Percentiles rank a stretch among this genome's conserved stretches.
These are phyloP conservation scores for Malthinus seriepunctatus DNA, from an alignment of 2,888 invertebrate species.

Conservation along the genomic window DNA sequence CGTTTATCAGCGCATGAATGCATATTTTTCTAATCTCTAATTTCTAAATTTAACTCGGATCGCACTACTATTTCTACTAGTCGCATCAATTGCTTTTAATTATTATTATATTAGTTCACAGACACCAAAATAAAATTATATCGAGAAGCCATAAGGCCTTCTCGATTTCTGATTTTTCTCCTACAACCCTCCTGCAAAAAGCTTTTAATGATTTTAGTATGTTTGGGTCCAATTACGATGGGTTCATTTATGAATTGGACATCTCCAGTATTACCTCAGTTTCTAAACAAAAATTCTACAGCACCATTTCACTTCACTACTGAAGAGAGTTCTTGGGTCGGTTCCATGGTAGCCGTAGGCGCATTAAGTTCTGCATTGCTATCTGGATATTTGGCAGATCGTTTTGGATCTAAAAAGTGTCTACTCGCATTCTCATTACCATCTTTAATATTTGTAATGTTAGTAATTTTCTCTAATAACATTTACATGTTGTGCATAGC, in stretches of 20 bases:
- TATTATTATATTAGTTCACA: no score
- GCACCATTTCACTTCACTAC: constrained; percentile 41
- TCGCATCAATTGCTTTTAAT: no score
- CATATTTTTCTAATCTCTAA: neutral
- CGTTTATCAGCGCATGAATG: neutral
- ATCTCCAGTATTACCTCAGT: constrained; percentile 70
- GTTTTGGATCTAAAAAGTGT: constrained; percentile 66
- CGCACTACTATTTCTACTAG: neutral
- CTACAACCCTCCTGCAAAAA: neutral
- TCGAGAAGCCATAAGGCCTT: no score
- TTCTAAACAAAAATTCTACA: constrained; percentile 44
- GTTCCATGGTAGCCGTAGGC: constrained; percentile 72
- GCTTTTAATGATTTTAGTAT: constrained; percentile 52
- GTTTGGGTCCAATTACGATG: constrained; percentile 68
- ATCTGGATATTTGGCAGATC: constrained; percentile 68
- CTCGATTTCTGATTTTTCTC: no score
- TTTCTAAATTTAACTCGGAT: neutral
- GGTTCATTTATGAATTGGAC: constrained; percentile 78
- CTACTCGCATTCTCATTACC: constrained; percentile 66
- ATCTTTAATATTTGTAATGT: constrained; percentile 63
- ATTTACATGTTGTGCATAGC: constrained; percentile 47
- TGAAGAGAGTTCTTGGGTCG: constrained; percentile 63
- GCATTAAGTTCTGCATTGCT: constrained; percentile 73
- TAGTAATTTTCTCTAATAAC: constrained; percentile 51
- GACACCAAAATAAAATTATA: no score